phyloP scores from a whole-genome alignment of 2,888 invertebrate species.

The Epinotia bilunana region DNA sequence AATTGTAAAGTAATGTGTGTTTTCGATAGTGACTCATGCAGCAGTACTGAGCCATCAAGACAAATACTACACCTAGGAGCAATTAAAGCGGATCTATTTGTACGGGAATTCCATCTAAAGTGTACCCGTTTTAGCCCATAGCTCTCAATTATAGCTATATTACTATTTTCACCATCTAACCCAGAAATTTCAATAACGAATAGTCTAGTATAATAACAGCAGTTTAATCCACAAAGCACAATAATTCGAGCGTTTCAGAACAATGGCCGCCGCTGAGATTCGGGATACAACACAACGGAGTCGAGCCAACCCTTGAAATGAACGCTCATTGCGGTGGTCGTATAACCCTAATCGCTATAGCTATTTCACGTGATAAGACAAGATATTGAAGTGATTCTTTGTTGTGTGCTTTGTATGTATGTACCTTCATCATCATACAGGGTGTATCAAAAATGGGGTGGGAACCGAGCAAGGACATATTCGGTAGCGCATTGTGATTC shows the following conservation, averaged over 20 bases:
- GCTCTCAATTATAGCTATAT: not conserved
- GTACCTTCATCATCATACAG: not conserved
- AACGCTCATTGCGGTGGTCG: slow-evolving; percentile 25
- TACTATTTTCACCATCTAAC: not conserved
- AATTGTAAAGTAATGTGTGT: too few relatives aligned
- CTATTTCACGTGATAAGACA: slow-evolving; percentile 18
- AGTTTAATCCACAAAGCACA: slow-evolving; percentile 43
- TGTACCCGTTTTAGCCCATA: not conserved
- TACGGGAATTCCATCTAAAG: not conserved
- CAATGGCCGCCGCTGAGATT: slow-evolving; percentile 37
- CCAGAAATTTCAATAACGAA: slow-evolving; percentile 25
- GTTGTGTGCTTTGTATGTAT: not conserved
- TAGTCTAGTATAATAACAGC: slow-evolving; percentile 42
- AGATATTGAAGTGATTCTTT: slow-evolving; percentile 5
- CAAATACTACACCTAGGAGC: not conserved
- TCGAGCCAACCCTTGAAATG: slow-evolving; percentile 38
- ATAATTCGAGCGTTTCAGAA: slow-evolving; percentile 36
- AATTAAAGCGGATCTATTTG: not conserved
- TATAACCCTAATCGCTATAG: slow-evolving; percentile 31
- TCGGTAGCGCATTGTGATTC: too few relatives aligned
- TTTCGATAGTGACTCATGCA: too few relatives aligned
- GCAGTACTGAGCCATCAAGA: too few relatives aligned
- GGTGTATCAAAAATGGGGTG: too few relatives aligned
- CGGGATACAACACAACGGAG: slow-evolving; percentile 37
- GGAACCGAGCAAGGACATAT: too few relatives aligned